Evolutionary conservation across 2,888 invertebrate genomes (phyloP).

Genomic region (Chaitophorus viminalis): DNA sequence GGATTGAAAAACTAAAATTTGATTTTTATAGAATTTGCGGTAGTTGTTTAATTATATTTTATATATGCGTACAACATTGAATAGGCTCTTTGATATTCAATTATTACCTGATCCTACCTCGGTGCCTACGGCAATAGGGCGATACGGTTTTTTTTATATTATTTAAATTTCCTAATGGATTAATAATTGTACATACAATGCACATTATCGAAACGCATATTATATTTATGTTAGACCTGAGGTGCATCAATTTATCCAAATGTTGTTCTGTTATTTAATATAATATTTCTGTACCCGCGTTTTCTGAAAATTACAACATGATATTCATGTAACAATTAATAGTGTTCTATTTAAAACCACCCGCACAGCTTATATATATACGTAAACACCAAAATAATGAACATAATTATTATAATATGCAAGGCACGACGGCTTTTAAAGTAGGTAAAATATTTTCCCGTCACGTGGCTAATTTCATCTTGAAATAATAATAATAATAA

Average conservation of each 20-base stretch:
- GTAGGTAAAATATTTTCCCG: not conserved
- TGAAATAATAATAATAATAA: not conserved
- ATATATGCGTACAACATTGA: not conserved
- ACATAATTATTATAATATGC: not conserved
- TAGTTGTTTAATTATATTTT: too few relatives aligned
- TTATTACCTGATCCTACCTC: not conserved
- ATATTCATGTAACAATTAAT: not conserved
- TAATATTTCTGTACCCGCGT: too few relatives aligned
- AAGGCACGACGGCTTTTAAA: not conserved
- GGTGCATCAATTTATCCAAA: too few relatives aligned
- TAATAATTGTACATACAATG: not conserved
- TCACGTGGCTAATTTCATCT: not conserved
- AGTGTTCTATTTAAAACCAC: not conserved
- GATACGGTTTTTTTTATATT: not conserved
- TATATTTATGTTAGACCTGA: too few relatives aligned
- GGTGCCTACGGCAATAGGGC: not conserved
- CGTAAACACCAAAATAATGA: not conserved
- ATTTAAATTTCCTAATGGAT: not conserved
- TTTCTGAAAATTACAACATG: not conserved
- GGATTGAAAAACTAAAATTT: not conserved
- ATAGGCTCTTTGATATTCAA: not conserved
- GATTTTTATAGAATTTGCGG: not conserved
- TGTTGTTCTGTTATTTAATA: too few relatives aligned
- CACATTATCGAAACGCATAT: too few relatives aligned
- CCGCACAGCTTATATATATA: not conserved